Evolutionary conservation across 2,113 vertebrate species (phyloP).

Genomic region (Oreochromis spilurus): DNA sequence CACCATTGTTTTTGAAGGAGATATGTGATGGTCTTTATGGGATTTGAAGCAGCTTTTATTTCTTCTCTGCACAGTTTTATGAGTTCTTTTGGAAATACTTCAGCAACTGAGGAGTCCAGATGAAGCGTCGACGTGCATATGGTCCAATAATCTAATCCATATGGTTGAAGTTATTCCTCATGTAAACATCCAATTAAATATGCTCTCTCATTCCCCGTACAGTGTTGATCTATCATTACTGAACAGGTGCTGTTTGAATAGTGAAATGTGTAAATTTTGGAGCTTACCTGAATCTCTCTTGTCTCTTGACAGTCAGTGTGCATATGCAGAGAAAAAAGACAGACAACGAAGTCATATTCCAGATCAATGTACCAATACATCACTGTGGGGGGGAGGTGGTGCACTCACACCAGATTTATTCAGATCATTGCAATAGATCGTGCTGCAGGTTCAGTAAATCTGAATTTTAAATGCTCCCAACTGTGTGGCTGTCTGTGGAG

Average conservation of each 20-base stretch:
- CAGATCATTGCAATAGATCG: slow-evolving; percentile 31
- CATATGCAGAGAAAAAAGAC: background rate
- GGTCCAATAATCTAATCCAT: slow-evolving; percentile 54
- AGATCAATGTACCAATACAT: background rate
- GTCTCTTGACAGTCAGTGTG: background rate
- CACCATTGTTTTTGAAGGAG: background rate
- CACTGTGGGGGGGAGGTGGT: background rate
- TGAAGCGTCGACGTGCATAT: slow-evolving; percentile 16
- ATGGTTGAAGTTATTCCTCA: slow-evolving; percentile 43
- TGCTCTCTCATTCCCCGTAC: slow-evolving; percentile 18
- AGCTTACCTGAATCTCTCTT: background rate
- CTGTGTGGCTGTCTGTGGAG: background rate
- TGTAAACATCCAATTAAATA: slow-evolving; percentile 66
- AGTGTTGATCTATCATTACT: slow-evolving; percentile 55
- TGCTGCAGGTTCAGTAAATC: slow-evolving; percentile 35
- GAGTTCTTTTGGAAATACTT: background rate
- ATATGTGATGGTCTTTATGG: background rate
- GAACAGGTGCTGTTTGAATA: slow-evolving; percentile 61
- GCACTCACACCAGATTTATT: slow-evolving; percentile 6
- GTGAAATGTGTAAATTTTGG: slow-evolving; percentile 25
- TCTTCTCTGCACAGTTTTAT: background rate
- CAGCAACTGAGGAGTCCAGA: background rate
- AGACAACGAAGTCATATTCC: slow-evolving; percentile 2
- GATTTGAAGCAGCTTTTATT: background rate
- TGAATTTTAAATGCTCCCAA: slow-evolving; percentile 21